Evolutionary conservation across 2,797 vertebrate genomes (phyloP), one percentile per base, ranked within the genome.

Genomic region (Oophaga sylvatica): DNA sequence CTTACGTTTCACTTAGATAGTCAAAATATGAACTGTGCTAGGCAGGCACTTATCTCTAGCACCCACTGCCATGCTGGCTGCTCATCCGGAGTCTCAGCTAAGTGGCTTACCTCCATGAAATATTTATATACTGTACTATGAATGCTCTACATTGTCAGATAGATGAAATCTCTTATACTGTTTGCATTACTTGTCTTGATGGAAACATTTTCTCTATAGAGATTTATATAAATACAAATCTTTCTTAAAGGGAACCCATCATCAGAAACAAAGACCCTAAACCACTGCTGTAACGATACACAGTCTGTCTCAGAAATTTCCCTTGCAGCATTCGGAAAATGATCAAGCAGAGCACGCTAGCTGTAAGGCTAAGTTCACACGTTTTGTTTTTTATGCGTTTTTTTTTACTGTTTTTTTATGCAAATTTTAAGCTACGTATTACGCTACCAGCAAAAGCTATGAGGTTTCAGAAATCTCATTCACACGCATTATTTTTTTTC

Each of bases 1-100:
- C 83, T 84, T 84, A 60, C 13, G 19, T 76, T 84, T 63, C 11
- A 57, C 83, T 76, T 77, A 76, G 57, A 29, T 45, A 84, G 22
- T 76, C 31, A 75, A 12, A 84, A 84, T 60, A n/a, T 41, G 31
- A 75, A 63, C 13, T 65, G 20, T 65, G 59, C 83, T 84, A 31
- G 68, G 31, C 71, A 48, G 35, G 31, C 35, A 81, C 71, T 63
- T 84, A 63, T 81, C 60, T 81, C 63, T 63, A 53, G 20, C 60
- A 45, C 19, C 22, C 35, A n/a, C 3, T 45, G 13, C 60, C 78
- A 10, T 19, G 35, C 75, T 26, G 78, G 60, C 56, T 41, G 76
- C 76, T 31, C 16, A 59, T 9, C 53, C 45, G 4, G 29, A 35
- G 56, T 62, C 79, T 65, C 57, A 13, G 79, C 60, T 81, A 63